A percentile compares a stretch with the other conserved stretches of the same genome.
Conservation (phyloP, 92 coral and sea anemone genomes). For the Plumapathes pennacea region DNA sequence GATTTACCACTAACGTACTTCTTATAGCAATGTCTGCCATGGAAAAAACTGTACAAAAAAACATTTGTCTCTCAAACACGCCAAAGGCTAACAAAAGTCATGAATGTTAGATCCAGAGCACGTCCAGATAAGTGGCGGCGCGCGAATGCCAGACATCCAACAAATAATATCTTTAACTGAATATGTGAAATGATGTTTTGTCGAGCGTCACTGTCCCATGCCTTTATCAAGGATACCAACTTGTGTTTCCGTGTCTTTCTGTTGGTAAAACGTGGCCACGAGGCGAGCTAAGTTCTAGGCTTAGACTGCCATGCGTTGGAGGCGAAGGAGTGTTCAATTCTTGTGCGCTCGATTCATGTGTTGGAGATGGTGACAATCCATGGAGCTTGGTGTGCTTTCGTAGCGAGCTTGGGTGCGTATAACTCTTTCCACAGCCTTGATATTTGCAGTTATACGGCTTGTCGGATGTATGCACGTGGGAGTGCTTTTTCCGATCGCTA, state of each 20-base stretch:
- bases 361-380: constrained; percentile 82
- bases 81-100: too few relatives aligned
- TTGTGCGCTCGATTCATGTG: constrained; percentile 48
- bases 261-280: constrained; percentile 33
- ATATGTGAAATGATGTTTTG: too few relatives aligned
- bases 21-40: too few relatives aligned
- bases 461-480: constrained; percentile 98
- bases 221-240: constrained; percentile 67
- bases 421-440: constrained; percentile 95
- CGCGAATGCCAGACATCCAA: too few relatives aligned
- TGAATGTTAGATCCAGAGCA: too few relatives aligned
- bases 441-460: constrained; percentile 97
- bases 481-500: constrained; percentile 98
- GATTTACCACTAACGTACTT: too few relatives aligned
- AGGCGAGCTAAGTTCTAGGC: constrained; percentile 41
- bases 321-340: constrained; percentile 74
- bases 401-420: constrained; percentile 98
- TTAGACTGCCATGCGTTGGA: constrained; percentile 40
- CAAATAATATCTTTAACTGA: too few relatives aligned
- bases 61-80: too few relatives aligned
- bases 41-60: too few relatives aligned
- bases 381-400: constrained; percentile 98
- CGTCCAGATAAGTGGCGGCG: too few relatives aligned
- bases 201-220: too few relatives aligned
- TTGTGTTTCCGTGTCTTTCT: constrained; percentile 57